Percentiles rank a stretch among this genome's conserved stretches.
phyloP scores from a whole-genome alignment of 2,888 invertebrate genomes.

The Parasteatoda lunata region DNA sequence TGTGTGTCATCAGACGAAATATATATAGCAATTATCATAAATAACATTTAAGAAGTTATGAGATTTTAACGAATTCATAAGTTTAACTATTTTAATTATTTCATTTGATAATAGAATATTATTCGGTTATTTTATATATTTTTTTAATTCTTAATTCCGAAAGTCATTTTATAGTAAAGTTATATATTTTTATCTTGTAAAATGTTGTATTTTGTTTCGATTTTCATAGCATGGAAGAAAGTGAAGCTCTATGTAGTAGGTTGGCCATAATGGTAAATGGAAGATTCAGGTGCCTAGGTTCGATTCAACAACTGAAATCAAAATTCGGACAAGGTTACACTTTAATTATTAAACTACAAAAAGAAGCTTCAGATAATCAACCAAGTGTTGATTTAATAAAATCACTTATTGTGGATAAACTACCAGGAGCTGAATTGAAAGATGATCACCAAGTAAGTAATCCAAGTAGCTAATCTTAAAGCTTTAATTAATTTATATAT shows the following conservation, averaged over 20 bases:
- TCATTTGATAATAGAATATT: too few species aligned
- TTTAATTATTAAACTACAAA: constrained; percentile 76
- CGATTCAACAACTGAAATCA: constrained; percentile 84
- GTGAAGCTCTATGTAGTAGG: constrained; percentile 86
- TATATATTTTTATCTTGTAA: too few species aligned
- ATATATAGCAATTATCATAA: too few species aligned
- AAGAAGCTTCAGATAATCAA: constrained; percentile 27
- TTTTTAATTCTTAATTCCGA: too few species aligned
- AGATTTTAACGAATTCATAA: too few species aligned
- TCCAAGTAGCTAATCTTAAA: too few species aligned
- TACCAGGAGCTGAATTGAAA: constrained; percentile 64
- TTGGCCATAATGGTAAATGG: constrained; percentile 89
- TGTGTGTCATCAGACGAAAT: too few species aligned
- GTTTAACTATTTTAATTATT: too few species aligned
- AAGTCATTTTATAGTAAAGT: too few species aligned
- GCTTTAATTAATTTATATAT: too few species aligned
- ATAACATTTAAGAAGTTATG: too few species aligned
- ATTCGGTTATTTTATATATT: too few species aligned
- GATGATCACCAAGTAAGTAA: constrained; percentile 68
- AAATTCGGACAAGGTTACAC: constrained; percentile 83
- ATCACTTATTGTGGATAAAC: constrained; percentile 23
- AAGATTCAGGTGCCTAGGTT: constrained; percentile 83
- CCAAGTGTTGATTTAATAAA: constrained; percentile 26
- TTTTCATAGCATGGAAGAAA: constrained; percentile 82
- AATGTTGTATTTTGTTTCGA: not conserved